Evolutionary conservation across 2,797 vertebrate species (phyloP).

Genomic region (Bradypus variegatus): DNA sequence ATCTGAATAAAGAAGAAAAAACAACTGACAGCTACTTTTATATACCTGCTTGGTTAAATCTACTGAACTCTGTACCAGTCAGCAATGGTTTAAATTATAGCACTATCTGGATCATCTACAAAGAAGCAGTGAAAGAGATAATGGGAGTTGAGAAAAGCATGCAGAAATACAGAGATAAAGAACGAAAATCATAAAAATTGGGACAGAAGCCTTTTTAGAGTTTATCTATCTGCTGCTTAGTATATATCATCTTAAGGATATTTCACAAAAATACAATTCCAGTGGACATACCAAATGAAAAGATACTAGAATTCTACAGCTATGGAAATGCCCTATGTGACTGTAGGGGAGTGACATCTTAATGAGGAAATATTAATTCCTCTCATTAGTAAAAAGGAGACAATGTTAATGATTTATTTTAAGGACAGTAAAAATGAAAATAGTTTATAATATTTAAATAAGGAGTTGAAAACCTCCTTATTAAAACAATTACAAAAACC

Average conservation of each 20-base stretch:
- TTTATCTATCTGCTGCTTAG: not conserved
- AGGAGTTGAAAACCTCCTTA: not conserved
- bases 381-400: not conserved
- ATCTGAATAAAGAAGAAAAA: constrained; percentile 34
- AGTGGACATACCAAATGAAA: not conserved
- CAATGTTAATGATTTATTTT: not conserved
- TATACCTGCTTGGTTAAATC: constrained; percentile 5
- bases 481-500: constrained; percentile 18
- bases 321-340: not conserved
- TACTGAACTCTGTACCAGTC: not conserved
- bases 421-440: not conserved
- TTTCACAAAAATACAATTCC: constrained; percentile 30
- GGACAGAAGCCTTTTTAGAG: not conserved
- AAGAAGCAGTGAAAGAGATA: not conserved
- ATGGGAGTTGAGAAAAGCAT: not conserved
- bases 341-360: not conserved
- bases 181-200: constrained; percentile 17
- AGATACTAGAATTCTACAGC: not conserved
- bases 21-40: not conserved
- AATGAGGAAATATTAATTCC: constrained; percentile 1
- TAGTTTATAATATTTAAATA: too few relatives aligned
- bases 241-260: constrained; percentile 7
- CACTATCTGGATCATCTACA: not conserved
- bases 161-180: constrained; percentile 13
- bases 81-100: constrained; percentile 2